A percentile compares a stretch with the other conserved stretches of the same genome.
Conservation (phyloP, 2,797 vertebrate species). For the Poeciliopsis infans region DNA sequence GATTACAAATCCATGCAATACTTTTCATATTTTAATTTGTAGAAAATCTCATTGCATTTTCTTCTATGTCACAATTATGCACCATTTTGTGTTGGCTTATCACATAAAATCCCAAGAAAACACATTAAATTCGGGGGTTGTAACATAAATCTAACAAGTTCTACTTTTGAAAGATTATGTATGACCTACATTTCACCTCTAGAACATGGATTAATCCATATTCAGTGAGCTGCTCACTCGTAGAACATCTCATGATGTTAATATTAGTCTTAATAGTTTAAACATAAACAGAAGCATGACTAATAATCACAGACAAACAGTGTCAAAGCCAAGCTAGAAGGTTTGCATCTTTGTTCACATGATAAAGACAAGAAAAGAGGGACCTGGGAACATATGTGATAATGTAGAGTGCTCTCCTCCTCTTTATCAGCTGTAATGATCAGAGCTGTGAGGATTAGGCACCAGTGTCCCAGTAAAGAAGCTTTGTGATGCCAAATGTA, state of each 20-base stretch:
- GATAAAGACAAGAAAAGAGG: slow-evolving; percentile 9
- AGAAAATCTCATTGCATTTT: neutral
- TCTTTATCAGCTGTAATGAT: slow-evolving; percentile 67
- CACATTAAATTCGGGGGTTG: neutral
- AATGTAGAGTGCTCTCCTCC: slow-evolving; percentile 31
- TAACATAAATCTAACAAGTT: neutral
- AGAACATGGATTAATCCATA: neutral
- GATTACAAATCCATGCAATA: neutral
- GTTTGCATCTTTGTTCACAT: slow-evolving; percentile 26
- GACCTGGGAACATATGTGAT: slow-evolving; percentile 22
- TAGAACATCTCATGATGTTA: neutral
- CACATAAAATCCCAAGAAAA: neutral
- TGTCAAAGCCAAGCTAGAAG: slow-evolving; percentile 9
- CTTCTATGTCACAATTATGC: neutral
- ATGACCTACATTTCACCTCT: neutral
- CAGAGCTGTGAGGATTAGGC: slow-evolving; percentile 73
- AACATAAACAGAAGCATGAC: slow-evolving; percentile 7
- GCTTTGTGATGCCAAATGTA: slow-evolving; percentile 73
- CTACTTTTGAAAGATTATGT: neutral
- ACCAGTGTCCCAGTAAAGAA: slow-evolving; percentile 73
- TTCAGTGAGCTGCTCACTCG: neutral
- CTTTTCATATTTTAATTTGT: neutral
- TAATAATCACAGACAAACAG: slow-evolving; percentile 12
- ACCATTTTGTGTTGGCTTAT: neutral
- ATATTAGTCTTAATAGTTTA: neutral